Evolutionary conservation across 2,797 vertebrate genomes (phyloP), one percentile per base, ranked within the genome.

Genomic region (Sus cebifrons): DNA sequence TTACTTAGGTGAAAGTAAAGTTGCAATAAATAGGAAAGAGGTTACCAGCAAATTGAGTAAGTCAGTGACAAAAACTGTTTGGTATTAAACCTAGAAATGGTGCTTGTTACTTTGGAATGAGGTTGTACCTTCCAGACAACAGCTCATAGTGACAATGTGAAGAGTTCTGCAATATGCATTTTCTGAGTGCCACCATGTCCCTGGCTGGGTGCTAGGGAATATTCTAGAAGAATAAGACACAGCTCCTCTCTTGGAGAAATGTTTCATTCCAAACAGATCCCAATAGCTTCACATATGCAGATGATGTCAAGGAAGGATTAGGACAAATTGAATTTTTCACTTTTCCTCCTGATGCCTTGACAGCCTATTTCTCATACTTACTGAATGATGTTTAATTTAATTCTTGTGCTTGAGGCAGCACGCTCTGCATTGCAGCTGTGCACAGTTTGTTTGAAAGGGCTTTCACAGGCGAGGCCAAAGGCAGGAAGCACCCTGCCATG

Each of bases 381-480:
- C 56, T 65, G 95, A 90, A 73, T 96, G 92, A 70, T 79, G 89
- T 96, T 97, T 97, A 96, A 97, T 97, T 97, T 90, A 95, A 95
- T 93, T 81, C 65, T 1, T 85, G 83, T 40, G 91, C 96, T 97
- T 11, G 4, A 62, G 91, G 95, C 91, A 32, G 65, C 83, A 0
- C 0, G 20, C 83, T 79, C 85, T 52, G 86, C 13, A 0, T 29
- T n/a, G 83, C 96, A 96, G 94, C 95, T 95, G 86, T 91, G 93
- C 89, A 54, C 49, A 12, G 93, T 95, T 64, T 75, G 49, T 84
- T 94, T 89, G 94, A 97, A 96, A 91, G 93, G 88, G 89, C 83
- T 95, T 95, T 73, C 0, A 1, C 16, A 23, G 94, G 94, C 83
- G 71, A 93, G 89, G 95, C 95, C 93, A 93, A 94, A 93, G 93